Evolutionary conservation across 2,797 vertebrate species (phyloP).

Genomic region (Fundulus diaphanus): DNA sequence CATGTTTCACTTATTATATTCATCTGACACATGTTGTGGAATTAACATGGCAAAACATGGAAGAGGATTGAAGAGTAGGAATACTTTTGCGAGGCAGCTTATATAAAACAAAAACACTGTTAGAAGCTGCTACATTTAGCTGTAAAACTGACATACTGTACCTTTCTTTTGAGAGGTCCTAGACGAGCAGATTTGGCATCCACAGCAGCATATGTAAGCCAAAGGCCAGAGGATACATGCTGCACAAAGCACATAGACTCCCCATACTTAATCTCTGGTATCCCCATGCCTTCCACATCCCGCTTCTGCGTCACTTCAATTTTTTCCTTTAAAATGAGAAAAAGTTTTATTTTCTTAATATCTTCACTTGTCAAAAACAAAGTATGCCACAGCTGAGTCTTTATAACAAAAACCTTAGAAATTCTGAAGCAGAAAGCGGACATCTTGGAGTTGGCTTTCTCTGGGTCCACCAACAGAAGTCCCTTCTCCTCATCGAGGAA

Average conservation of each 20-base stretch:
- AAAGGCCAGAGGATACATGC: constrained; percentile 86
- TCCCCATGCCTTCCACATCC: constrained; percentile 94
- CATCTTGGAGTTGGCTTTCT: constrained; percentile 89
- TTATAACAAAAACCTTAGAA: constrained; percentile 84
- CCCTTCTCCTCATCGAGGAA: constrained; percentile 91
- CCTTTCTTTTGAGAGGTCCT: constrained; percentile 92
- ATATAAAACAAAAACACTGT: neutral
- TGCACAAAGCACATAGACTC: constrained; percentile 96
- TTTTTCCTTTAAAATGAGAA: constrained; percentile 85
- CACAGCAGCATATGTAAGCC: constrained; percentile 92
- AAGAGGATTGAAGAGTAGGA: neutral
- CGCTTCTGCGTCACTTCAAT: constrained; percentile 88
- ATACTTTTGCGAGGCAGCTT: neutral
- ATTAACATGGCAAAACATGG: neutral
- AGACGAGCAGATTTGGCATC: constrained; percentile 91
- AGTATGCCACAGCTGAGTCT: neutral
- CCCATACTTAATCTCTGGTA: constrained; percentile 93
- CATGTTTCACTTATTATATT: too few relatives aligned
- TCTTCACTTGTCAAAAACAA: neutral
- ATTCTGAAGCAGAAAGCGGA: constrained; percentile 91
- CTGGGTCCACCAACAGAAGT: constrained; percentile 87
- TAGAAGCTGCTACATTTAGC: neutral
- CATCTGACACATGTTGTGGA: neutral
- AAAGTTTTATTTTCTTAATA: neutral
- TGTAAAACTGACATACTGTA: neutral